phyloP scores from a whole-genome alignment of 2,113 vertebrate genomes.

The Isichthys henryi region DNA sequence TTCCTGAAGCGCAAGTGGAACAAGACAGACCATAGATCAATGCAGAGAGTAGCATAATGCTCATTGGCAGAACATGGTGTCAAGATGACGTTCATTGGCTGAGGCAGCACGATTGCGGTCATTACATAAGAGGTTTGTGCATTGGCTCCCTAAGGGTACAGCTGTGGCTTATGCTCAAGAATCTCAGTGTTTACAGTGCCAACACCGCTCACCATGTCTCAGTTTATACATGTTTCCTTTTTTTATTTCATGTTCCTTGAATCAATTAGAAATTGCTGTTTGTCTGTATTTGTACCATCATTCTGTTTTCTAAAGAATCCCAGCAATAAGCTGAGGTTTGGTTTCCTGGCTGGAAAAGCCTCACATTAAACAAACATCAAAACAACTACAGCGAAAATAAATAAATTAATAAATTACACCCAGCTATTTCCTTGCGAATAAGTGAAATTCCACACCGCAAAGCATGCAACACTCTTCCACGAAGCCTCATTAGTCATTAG shows the following conservation, averaged over 20 bases:
- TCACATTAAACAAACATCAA: neutral
- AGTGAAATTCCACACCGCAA: neutral
- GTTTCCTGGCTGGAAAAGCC: neutral
- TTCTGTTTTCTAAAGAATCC: neutral
- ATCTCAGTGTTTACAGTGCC: neutral
- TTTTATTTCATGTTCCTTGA: neutral
- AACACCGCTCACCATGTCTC: neutral
- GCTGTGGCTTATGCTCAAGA: neutral
- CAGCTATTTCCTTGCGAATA: neutral
- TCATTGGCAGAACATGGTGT: neutral
- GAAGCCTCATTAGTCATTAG: neutral
- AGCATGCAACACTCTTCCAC: neutral
- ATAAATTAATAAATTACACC: too few relatives aligned
- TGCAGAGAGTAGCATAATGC: neutral
- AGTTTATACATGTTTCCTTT: neutral
- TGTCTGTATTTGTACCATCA: neutral
- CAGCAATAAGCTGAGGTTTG: neutral
- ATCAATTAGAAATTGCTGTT: neutral
- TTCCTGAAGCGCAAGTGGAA: constrained; percentile 46
- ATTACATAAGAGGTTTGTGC: neutral
- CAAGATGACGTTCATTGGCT: neutral
- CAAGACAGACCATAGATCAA: neutral
- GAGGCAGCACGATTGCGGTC: neutral
- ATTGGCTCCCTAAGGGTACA: neutral
- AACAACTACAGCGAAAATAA: neutral